phyloP scores from a whole-genome alignment of 2,113 vertebrate genomes.

The Carollia perspicillata region DNA sequence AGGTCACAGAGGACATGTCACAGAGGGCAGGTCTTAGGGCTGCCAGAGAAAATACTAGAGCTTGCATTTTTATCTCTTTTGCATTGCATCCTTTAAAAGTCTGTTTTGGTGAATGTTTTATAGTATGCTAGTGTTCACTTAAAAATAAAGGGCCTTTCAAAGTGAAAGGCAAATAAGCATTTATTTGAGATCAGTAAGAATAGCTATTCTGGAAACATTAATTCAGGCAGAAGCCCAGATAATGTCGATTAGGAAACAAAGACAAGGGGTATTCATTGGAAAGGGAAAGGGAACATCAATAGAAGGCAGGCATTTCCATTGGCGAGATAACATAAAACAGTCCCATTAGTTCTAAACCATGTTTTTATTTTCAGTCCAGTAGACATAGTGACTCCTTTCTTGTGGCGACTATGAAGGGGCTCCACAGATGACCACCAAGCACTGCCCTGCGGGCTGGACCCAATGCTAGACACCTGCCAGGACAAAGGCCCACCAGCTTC shows the following conservation, averaged over 20 bases:
- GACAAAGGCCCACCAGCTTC: background rate
- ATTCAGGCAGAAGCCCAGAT: background rate
- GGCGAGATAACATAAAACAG: background rate
- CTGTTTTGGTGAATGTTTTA: background rate
- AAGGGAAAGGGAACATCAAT: background rate
- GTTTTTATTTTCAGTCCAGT: background rate
- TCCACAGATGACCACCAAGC: background rate
- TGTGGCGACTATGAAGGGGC: background rate
- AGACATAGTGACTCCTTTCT: background rate
- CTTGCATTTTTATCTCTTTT: background rate
- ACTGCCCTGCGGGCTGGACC: background rate
- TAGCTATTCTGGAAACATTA: background rate
- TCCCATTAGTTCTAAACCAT: background rate
- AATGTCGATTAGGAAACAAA: background rate
- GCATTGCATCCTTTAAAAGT: background rate
- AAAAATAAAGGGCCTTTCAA: background rate
- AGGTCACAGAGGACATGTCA: background rate
- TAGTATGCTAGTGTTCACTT: background rate
- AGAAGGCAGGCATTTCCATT: background rate
- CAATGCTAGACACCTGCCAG: background rate
- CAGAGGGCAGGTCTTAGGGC: too few relatives aligned
- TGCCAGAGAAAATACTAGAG: background rate
- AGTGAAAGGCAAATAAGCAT: background rate
- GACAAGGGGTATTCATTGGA: too few relatives aligned
- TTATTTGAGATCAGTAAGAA: background rate